phyloP scores from a whole-genome alignment of 1,140 invertebrate genomes.

The Papilio glaucus region DNA sequence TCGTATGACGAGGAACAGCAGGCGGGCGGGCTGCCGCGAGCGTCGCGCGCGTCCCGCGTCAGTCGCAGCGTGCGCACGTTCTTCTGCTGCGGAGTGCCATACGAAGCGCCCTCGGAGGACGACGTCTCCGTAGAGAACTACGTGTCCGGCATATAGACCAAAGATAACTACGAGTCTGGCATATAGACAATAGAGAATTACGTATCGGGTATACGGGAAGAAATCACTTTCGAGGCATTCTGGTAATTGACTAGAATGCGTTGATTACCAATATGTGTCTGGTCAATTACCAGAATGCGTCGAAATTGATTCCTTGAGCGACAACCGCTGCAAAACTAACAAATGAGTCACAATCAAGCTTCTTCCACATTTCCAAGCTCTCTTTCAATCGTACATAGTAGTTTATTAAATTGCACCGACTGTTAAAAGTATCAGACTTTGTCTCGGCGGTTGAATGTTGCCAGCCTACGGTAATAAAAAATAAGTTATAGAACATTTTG shows the following conservation, averaged over 20 bases:
- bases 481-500: constrained; percentile 50
- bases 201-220: background rate
- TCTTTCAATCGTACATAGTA: no score
- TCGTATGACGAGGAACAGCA: constrained; percentile 73
- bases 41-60: constrained; percentile 65
- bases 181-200: no score
- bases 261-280: no score
- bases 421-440: no score
- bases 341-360: no score
- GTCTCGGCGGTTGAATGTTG: constrained; percentile 42
- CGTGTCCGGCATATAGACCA: constrained; percentile 54
- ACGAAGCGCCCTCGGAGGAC: constrained; percentile 68
- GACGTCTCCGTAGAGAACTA: constrained; percentile 54
- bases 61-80: constrained; percentile 66
- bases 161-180: constrained; percentile 46
- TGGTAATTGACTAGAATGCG: no score
- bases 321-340: no score
- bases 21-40: constrained; percentile 77
- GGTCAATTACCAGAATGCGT: no score
- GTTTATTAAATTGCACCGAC: no score
- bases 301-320: no score
- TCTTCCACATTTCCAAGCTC: no score
- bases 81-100: constrained; percentile 71
- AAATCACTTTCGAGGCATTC: constrained; percentile 32
- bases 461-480: constrained; percentile 51